Conservation (phyloP, 2,113 vertebrate species). For the Sylvicapra grimmia region DNA sequence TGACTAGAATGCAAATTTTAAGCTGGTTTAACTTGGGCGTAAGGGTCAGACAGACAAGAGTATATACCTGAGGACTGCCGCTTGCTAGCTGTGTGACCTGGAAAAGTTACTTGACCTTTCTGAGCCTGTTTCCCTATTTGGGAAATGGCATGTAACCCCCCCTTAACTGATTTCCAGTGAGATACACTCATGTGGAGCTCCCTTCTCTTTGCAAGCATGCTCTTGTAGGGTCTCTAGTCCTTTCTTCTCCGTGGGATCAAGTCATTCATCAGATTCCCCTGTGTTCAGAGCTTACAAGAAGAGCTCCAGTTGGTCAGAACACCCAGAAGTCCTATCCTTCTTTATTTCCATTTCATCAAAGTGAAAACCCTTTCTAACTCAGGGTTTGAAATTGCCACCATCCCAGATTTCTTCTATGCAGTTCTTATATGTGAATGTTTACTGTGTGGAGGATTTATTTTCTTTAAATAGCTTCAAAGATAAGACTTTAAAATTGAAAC, state of each 20-base stretch:
- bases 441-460: slow-evolving; percentile 46
- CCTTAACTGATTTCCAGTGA: background rate
- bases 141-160: background rate
- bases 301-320: background rate
- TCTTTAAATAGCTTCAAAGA: slow-evolving; percentile 49
- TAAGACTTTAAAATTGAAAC: slow-evolving; percentile 62
- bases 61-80: background rate
- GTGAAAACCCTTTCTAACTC: slow-evolving; percentile 42
- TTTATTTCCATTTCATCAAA: slow-evolving; percentile 44
- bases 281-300: slow-evolving; percentile 1
- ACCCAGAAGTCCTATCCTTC: slow-evolving; percentile 34
- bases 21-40: background rate
- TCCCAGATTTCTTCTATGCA: slow-evolving; percentile 42
- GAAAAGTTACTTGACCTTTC: background rate
- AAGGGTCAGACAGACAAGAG: background rate
- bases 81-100: background rate
- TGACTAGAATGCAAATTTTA: background rate
- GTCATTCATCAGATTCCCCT: slow-evolving; percentile 25
- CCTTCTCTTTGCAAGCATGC: accelerated
- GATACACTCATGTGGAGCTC: background rate
- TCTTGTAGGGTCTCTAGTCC: background rate
- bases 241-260: background rate
- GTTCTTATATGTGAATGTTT: slow-evolving; percentile 43
- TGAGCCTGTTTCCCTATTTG: background rate
- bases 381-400: slow-evolving; percentile 16